These are phyloP conservation scores for Lasaia peninsularis DNA, from an alignment of 1,140 invertebrate genomes.

Conservation along the genomic window DNA sequence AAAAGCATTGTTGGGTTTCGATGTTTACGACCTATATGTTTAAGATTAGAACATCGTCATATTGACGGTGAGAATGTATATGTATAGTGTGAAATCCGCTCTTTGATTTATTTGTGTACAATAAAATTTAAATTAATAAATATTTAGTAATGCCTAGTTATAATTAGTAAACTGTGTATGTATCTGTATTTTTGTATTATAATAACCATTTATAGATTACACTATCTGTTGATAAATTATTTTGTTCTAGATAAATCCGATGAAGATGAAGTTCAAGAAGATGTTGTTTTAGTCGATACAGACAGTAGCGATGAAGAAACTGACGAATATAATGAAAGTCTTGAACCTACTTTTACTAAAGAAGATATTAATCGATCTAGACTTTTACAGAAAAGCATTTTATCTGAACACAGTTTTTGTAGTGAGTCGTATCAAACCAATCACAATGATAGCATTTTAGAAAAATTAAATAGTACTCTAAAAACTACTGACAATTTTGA, in stretches of 20 bases:
- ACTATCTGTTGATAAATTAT: no score
- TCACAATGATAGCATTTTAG: constrained; percentile 24
- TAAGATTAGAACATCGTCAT: no score
- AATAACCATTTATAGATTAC: no score
- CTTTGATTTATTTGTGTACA: no score
- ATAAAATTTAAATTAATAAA: no score
- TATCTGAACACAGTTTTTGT: constrained; percentile 18
- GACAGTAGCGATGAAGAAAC: constrained; percentile 40
- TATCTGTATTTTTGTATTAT: no score
- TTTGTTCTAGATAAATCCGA: constrained; percentile 21
- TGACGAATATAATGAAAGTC: constrained; percentile 44
- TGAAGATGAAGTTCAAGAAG: constrained; percentile 36
- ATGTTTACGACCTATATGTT: no score
- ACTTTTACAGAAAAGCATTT: constrained; percentile 32
- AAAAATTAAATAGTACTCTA: constrained; percentile 30
- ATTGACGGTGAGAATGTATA: no score
- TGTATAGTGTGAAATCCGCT: no score
- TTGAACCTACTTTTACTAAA: constrained; percentile 56
- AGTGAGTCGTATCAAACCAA: constrained; percentile 21
- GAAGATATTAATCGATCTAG: constrained; percentile 46
- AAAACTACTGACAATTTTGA: constrained; percentile 20
- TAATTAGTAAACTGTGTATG: no score
- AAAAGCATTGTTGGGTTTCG: no score
- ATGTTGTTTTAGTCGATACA: constrained; percentile 40
- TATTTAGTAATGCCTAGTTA: no score